These are phyloP conservation scores for Sinocyclocheilus maitianheensis DNA, from an alignment of 2,113 vertebrate species.

Conservation along the genomic window DNA sequence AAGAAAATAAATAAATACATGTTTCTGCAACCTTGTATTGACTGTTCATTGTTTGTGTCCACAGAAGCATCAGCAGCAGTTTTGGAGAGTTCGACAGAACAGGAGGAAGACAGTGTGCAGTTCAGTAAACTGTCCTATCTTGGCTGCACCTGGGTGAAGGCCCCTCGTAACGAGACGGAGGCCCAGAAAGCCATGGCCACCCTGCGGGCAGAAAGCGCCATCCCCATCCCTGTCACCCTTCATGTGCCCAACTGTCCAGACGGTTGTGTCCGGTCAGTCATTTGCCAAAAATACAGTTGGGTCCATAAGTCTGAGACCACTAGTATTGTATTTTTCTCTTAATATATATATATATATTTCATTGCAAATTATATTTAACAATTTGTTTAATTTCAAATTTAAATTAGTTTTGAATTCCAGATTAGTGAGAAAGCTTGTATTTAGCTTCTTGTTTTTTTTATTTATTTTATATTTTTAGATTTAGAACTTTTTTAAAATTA, in stretches of 20 bases:
- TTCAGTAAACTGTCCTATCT: conserved; percentile 96
- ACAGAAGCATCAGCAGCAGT: conserved; percentile 38
- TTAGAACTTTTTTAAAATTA: too few relatives aligned
- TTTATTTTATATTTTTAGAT: too few relatives aligned
- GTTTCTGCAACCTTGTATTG: not conserved
- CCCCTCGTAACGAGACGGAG: conserved; percentile 89
- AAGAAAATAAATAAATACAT: not conserved
- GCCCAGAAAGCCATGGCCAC: conserved; percentile 89
- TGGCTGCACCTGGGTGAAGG: conserved; percentile 91
- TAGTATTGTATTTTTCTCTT: not conserved
- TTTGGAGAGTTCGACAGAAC: conserved; percentile 53
- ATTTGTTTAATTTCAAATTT: not conserved
- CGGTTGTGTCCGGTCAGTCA: conserved; percentile 89
- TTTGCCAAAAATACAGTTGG: not conserved
- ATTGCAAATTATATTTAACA: not conserved
- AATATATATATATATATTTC: too few relatives aligned
- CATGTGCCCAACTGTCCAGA: conserved; percentile 92
- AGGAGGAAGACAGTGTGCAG: conserved; percentile 92
- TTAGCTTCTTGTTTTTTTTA: too few relatives aligned
- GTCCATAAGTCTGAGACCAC: not conserved
- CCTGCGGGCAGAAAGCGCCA: conserved; percentile 82
- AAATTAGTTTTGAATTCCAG: not conserved
- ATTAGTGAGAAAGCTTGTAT: not conserved
- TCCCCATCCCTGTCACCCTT: conserved; percentile 85
- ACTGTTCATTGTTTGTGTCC: not conserved